These are phyloP conservation scores for Bolborhynchus lineola DNA, from an alignment of 2,113 vertebrate species.

Conservation along the genomic window DNA sequence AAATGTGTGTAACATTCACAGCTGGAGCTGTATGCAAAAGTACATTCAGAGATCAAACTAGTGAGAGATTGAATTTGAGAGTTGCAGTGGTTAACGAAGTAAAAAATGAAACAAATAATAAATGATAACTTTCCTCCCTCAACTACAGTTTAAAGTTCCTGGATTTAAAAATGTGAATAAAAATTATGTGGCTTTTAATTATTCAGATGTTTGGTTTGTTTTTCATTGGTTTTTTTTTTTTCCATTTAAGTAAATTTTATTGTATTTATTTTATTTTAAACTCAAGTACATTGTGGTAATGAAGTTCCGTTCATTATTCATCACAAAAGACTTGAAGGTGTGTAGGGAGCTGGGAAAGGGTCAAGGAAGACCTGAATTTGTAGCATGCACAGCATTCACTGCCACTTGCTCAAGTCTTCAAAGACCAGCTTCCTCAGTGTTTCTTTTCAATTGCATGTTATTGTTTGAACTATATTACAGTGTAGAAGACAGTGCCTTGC, in stretches of 20 bases:
- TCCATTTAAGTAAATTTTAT: neutral
- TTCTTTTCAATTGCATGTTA: neutral
- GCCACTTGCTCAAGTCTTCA: neutral
- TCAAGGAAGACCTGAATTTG: neutral
- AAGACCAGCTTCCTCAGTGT: neutral
- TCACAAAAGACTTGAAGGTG: neutral
- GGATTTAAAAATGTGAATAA: neutral
- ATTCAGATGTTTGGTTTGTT: neutral
- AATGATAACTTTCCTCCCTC: neutral
- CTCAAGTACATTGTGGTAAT: neutral
- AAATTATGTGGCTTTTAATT: neutral
- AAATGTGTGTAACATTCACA: constrained; percentile 52
- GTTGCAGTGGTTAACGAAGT: neutral
- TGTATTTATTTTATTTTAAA: neutral
- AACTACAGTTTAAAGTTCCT: neutral
- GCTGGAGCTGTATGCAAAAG: constrained; percentile 44
- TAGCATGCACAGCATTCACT: neutral
- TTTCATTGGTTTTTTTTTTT: neutral
- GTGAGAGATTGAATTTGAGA: constrained; percentile 4
- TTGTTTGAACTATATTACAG: neutral
- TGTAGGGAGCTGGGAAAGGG: neutral
- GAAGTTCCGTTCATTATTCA: neutral
- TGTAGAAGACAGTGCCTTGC: neutral
- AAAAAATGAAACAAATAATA: constrained; percentile 9
- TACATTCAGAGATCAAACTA: constrained; percentile 45